Evolutionary conservation across 2,888 invertebrate genomes (phyloP), one percentile per base, ranked within the genome.

Genomic region (Agrochola macilenta): DNA sequence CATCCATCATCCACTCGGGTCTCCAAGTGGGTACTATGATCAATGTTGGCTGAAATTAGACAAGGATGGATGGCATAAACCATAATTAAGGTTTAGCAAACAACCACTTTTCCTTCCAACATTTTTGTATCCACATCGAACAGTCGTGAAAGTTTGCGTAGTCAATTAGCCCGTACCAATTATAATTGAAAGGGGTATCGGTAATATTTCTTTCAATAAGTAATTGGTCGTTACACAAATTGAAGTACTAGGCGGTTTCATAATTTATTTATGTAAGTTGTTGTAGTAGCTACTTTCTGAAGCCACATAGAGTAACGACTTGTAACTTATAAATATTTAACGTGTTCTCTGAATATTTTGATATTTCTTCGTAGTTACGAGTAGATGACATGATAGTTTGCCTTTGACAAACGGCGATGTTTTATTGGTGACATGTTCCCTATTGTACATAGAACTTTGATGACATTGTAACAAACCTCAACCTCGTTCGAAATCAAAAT

Each of bases 1-100:
- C 90, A 93, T 93, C 93, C 90, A 94, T 94, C 94, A 93, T 90
- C 76, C 66, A 76, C 79, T 83, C 70, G 82, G 80, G 74, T 72
- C 83, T 82, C 74, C 72, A 73, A 85, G 83, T 86, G 88, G 89
- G 88, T 90, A 88, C 86, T 87, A 90, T 91, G 91, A 90, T 93
- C 90, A 92, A 91, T 91, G 88, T 90, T 89, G 81, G 88, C 86
- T 88, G 86, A 87, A 85, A 87, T 87, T 85, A 87, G 92, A 93
- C 92, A 87, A 89, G 83, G 92, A 93, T 92, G 90, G 92, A 93
- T 93, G 89, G 82, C 79, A 82, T 75, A 81, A 79, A 71, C 76
- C 82, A 76, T 86, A 86, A 89, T 86, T 85, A 88, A 65, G 78
- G 81, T 86, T 87, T 72, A 46, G 81, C 66, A 82, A 81, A 86